phyloP scores from a whole-genome alignment of 2,797 vertebrate species.

The Bufotes viridis region DNA sequence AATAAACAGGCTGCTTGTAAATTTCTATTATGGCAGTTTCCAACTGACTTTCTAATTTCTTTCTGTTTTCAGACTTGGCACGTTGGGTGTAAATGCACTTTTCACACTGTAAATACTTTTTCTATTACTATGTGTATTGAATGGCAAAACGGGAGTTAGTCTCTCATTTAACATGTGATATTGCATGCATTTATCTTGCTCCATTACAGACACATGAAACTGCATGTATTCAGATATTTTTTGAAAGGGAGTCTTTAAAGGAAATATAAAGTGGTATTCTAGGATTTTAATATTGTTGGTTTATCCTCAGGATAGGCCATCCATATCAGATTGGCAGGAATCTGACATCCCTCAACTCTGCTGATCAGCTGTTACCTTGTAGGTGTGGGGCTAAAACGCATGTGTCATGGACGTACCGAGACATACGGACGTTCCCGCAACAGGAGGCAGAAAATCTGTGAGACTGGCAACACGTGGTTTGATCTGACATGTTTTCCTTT shows the following conservation, averaged over 20 bases:
- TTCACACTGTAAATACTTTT: constrained; percentile 1
- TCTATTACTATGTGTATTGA: constrained; percentile 10
- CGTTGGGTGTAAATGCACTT: constrained; percentile 18
- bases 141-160: background rate
- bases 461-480: too few relatives aligned
- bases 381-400: too few relatives aligned
- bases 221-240: background rate
- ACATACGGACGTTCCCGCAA: too few relatives aligned
- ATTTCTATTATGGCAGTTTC: constrained; percentile 16
- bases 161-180: constrained; percentile 7
- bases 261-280: too few relatives aligned
- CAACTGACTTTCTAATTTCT: constrained; percentile 30
- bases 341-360: too few relatives aligned
- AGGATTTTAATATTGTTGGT: too few relatives aligned
- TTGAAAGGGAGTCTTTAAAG: background rate
- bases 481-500: too few relatives aligned
- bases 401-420: too few relatives aligned
- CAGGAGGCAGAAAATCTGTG: too few relatives aligned
- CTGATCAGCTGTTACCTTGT: too few relatives aligned
- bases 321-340: too few relatives aligned
- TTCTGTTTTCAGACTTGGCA: constrained; percentile 17
- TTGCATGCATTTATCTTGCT: constrained; percentile 14
- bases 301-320: too few relatives aligned
- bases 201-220: background rate
- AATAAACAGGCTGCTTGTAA: background rate